Percentiles rank a stretch among this genome's conserved stretches.
Conservation (phyloP, 2,113 vertebrate genomes). For the Paracanthobrama guichenoti region DNA sequence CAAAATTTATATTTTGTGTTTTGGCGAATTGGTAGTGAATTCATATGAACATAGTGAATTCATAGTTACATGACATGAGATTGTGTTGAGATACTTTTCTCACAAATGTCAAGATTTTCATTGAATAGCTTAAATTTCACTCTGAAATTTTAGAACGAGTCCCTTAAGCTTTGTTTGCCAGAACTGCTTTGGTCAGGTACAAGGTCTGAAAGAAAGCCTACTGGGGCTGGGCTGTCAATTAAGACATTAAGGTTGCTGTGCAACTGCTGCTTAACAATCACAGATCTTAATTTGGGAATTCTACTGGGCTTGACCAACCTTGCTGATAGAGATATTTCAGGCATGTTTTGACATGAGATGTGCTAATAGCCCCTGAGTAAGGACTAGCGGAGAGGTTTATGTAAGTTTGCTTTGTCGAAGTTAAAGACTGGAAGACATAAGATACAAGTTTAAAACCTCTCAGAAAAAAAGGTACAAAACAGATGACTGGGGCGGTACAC, state of each 20-base stretch:
- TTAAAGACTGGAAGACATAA: conserved; percentile 33
- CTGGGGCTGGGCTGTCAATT: conserved; percentile 4
- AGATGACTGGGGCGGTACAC: too few relatives aligned
- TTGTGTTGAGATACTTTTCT: neutral
- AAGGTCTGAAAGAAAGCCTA: conserved; percentile 11
- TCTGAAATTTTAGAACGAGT: neutral
- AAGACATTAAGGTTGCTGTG: neutral
- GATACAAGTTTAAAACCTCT: neutral
- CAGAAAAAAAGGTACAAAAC: too few relatives aligned
- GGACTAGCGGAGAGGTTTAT: conserved; percentile 2
- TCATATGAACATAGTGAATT: neutral
- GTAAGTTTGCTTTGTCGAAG: conserved; percentile 11
- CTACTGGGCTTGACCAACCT: conserved; percentile 5
- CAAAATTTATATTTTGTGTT: neutral
- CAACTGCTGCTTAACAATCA: conserved; percentile 26
- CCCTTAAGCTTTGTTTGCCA: neutral
- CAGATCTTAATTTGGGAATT: conserved; percentile 40
- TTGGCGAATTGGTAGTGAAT: neutral
- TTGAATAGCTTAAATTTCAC: neutral
- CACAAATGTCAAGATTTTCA: neutral
- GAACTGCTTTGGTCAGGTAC: conserved; percentile 13
- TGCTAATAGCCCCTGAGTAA: conserved; percentile 12
- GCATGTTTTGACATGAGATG: conserved; percentile 33
- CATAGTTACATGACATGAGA: neutral
- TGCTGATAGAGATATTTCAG: conserved; percentile 14